phyloP scores from a whole-genome alignment of 2,113 vertebrate genomes.

The Ovis canadensis region DNA sequence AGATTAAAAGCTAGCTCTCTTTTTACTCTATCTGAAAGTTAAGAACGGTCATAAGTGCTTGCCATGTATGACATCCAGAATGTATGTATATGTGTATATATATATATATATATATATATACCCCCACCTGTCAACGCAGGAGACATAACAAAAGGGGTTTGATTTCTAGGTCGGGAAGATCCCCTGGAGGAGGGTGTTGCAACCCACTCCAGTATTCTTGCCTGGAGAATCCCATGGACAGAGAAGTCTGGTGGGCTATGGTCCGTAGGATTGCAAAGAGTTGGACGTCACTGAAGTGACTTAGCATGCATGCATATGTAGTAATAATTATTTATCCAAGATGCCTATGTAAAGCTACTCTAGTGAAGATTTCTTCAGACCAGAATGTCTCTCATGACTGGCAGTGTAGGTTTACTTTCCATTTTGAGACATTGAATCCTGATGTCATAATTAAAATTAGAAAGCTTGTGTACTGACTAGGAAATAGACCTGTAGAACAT shows the following conservation, averaged over 20 bases:
- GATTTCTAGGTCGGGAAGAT: neutral
- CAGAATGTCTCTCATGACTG: neutral
- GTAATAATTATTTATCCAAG: neutral
- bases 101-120: fast-evolving
- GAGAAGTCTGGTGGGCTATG: neutral
- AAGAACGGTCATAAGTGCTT: neutral
- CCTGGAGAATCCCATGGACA: neutral
- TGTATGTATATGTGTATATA: fast-evolving
- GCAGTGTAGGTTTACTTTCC: neutral
- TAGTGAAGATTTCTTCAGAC: neutral
- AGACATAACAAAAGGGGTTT: neutral
- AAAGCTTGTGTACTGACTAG: neutral
- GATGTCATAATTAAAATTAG: conserved; percentile 8
- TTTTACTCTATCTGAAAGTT: neutral
- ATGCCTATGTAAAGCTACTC: neutral
- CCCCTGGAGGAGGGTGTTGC: neutral
- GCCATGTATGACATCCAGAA: neutral
- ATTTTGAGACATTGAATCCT: neutral
- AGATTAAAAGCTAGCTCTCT: neutral
- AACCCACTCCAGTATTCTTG: neutral
- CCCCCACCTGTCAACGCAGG: neutral
- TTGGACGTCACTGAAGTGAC: neutral
- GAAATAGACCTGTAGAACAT: neutral
- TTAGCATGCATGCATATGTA: neutral
- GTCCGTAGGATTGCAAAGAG: neutral